Base-by-base conservation (phyloP, 2,888 invertebrate species). In the Isotomurus palustris region DNA sequence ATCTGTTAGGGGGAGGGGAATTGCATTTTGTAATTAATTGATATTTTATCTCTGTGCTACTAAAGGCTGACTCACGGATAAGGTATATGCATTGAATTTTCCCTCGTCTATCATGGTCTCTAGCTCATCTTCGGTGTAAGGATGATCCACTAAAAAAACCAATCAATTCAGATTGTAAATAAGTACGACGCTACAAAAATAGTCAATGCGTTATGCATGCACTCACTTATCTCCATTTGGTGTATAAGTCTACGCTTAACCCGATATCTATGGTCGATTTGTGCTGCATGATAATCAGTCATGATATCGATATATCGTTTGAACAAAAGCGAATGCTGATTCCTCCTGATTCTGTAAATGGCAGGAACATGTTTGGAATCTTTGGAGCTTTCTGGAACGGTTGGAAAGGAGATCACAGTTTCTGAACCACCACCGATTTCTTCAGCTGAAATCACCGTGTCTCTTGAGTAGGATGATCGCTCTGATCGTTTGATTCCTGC, bases 201-300 rank as follows among this genome's bases (percentile, higher is more conserved):
- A 32, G 22, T 29, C 6, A 19, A 21, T 25, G 44, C 24, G n/a
- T 24, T 41, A 44, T 44, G 40, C 17, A 14, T 49, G 21, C 17
- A 58, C 76, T 73, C 73, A 82, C 82, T 80, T 72, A 82, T 81
- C 69, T 79, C 79, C 60, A 82, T 72, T 67, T 82, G 81, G 64
- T 81, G 73, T 66, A 80, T 79, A 60, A 82, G 81, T 56, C 81
- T 74, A 53, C 78, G 79, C 72, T 81, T 81, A 74, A 81, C 81
- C 62, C 79, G 72, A 69, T 81, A 80, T 65, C 81, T 72, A 73
- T 81, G 82, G 71, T 80, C 80, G 24, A 80, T 78, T 71, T 82
- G 81, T 67, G 80, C 80, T 59, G 78, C 75, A 73, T 82, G 81
- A 73, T 81, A 82, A 70, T 79, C 78, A 59, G 79, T 79, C 78